A percentile compares a stretch with the other conserved stretches of the same genome.
These are phyloP conservation scores for Prostheceraeus crozeri DNA, from an alignment of 2,888 invertebrate species.

Conservation along the genomic window DNA sequence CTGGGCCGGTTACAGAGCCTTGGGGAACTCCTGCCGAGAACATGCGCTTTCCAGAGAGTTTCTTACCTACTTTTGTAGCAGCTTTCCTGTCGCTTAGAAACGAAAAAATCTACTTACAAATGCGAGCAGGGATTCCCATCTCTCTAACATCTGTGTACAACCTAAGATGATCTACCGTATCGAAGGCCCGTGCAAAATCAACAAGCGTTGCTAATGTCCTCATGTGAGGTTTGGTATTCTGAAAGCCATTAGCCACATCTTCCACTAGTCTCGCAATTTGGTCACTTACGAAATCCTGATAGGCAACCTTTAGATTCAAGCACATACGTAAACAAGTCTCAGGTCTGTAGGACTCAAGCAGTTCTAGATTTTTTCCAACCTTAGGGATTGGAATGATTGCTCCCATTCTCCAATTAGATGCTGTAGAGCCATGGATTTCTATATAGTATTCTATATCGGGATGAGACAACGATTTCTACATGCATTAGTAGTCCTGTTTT, in stretches of 20 bases:
- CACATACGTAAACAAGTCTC: slow-evolving; percentile 17
- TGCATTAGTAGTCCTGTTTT: too few relatives aligned
- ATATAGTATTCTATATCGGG: too few relatives aligned
- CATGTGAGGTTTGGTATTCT: slow-evolving; percentile 18
- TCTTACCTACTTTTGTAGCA: slow-evolving; percentile 17
- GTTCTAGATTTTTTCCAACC: not conserved
- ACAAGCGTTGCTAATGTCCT: slow-evolving; percentile 16
- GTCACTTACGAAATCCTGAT: slow-evolving; percentile 20
- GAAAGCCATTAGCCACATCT: slow-evolving; percentile 21
- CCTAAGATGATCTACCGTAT: slow-evolving; percentile 19
- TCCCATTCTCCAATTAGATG: slow-evolving; percentile 26
- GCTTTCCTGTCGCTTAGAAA: slow-evolving; percentile 25
- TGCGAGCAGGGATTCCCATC: slow-evolving; percentile 14
- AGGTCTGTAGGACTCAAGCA: slow-evolving; percentile 19
- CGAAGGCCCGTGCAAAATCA: slow-evolving; percentile 27
- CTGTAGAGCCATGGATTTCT: too few relatives aligned
- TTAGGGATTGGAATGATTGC: slow-evolving; percentile 18
- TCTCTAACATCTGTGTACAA: slow-evolving; percentile 1
- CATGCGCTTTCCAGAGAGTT: not conserved
- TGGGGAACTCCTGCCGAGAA: slow-evolving; percentile 20
- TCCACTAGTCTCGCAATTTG: slow-evolving; percentile 2
- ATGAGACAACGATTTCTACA: too few relatives aligned
- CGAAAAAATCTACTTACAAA: slow-evolving; percentile 36
- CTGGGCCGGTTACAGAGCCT: slow-evolving; percentile 13
- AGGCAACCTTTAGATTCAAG: slow-evolving; percentile 19